Conservation (phyloP, 2,797 vertebrate genomes). For the Amazona finschi region DNA sequence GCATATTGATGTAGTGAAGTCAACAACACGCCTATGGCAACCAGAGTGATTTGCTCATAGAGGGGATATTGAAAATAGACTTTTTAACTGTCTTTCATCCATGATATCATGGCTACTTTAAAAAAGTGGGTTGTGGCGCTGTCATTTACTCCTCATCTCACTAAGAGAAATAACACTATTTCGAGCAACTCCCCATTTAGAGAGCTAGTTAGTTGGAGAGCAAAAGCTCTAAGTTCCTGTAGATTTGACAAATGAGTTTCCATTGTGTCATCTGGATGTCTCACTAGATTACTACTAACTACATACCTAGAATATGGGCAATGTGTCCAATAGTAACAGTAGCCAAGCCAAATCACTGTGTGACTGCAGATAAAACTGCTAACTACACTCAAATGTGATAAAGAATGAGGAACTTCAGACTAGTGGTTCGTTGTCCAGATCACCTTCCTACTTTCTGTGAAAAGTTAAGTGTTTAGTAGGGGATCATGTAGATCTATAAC, state of each 20-base stretch:
- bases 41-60: not conserved
- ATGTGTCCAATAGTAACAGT: not conserved
- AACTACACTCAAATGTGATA: not conserved
- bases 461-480: not conserved
- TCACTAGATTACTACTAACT: not conserved
- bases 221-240: not conserved
- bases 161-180: not conserved
- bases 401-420: not conserved
- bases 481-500: not conserved
- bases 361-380: not conserved
- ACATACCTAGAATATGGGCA: not conserved
- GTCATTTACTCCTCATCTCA: not conserved
- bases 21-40: not conserved
- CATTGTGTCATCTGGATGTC: not conserved
- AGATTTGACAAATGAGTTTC: not conserved
- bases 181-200: not conserved
- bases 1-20: not conserved
- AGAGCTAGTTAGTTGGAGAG: not conserved
- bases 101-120: not conserved
- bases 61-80: not conserved
- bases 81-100: not conserved
- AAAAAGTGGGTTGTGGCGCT: not conserved
- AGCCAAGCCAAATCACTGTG: not conserved
- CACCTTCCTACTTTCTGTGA: not conserved
- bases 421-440: not conserved